These are phyloP conservation scores for Tragulus kanchil DNA, from an alignment of 2,113 vertebrate species.

Conservation along the genomic window DNA sequence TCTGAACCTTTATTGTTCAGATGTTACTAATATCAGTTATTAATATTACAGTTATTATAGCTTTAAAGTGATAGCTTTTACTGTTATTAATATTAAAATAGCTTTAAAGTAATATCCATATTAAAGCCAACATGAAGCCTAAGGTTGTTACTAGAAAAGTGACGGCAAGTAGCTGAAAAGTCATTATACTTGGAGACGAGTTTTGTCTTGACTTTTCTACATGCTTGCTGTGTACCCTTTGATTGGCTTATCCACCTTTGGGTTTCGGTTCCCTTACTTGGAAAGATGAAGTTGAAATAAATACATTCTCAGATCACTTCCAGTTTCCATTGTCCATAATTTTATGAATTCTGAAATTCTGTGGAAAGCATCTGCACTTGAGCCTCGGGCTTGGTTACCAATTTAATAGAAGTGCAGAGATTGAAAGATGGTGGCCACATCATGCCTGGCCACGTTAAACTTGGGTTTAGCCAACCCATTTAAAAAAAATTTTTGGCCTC, in stretches of 20 bases:
- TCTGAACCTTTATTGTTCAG: neutral
- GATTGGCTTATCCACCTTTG: neutral
- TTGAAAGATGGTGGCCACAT: neutral
- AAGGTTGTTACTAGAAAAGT: neutral
- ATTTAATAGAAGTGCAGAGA: neutral
- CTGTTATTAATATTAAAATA: neutral
- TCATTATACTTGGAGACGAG: neutral
- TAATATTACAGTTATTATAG: neutral
- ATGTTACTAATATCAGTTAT: neutral
- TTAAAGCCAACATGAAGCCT: neutral
- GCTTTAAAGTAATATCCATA: neutral
- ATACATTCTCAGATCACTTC: conserved; percentile 15
- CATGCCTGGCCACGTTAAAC: neutral
- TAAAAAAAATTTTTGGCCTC: neutral
- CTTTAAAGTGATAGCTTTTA: conserved; percentile 13
- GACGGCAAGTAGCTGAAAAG: neutral
- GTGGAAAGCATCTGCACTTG: neutral
- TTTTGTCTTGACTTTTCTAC: neutral
- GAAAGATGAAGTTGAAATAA: conserved; percentile 47
- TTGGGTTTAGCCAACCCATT: neutral
- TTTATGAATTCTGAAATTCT: conserved; percentile 47
- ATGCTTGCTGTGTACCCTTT: neutral
- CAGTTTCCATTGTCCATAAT: neutral
- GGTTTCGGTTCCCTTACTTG: conserved; percentile 2
- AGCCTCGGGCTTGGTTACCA: neutral